Evolutionary conservation across 2,113 vertebrate genomes (phyloP).

Genomic region (Boulengeromyrus knoepffleri): DNA sequence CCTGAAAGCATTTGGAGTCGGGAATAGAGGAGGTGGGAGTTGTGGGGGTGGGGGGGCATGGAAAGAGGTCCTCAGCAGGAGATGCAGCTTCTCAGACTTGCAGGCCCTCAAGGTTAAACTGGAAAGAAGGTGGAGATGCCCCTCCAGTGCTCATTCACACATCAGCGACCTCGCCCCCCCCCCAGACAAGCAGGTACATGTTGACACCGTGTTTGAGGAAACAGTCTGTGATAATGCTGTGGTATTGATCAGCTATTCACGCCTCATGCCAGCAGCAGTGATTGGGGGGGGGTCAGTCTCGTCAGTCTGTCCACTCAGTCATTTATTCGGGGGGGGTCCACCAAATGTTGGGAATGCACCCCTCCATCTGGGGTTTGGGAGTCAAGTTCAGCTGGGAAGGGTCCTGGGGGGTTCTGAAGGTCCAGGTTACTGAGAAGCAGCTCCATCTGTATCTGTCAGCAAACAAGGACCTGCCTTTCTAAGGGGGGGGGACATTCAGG

Average conservation of each 20-base stretch:
- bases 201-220: constrained; percentile 59
- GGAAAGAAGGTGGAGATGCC: constrained; percentile 31
- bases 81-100: constrained; percentile 42
- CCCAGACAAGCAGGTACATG: constrained; percentile 33
- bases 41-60: neutral
- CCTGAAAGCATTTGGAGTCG: neutral
- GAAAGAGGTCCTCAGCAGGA: neutral
- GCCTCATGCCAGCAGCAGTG: constrained; percentile 31
- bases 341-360: constrained; percentile 48
- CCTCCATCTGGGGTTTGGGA: constrained; percentile 58
- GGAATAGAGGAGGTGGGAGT: neutral
- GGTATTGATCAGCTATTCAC: constrained; percentile 58
- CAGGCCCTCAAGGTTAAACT: constrained; percentile 45
- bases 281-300: constrained; percentile 41
- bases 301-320: constrained; percentile 18
- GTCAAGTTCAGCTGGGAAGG: constrained; percentile 63
- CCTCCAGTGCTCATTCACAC: constrained; percentile 31
- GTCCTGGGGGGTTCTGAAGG: constrained; percentile 24
- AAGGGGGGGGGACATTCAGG: neutral
- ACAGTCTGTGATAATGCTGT: constrained; percentile 53
- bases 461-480: constrained; percentile 52
- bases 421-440: constrained; percentile 52
- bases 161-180: constrained; percentile 30
- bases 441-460: constrained; percentile 66
- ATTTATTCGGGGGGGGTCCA: constrained; percentile 46